A percentile compares a stretch with the other conserved stretches of the same genome.
Evolutionary conservation across 2,888 invertebrate genomes (phyloP).

Genomic region (Electrophaes corylata): DNA sequence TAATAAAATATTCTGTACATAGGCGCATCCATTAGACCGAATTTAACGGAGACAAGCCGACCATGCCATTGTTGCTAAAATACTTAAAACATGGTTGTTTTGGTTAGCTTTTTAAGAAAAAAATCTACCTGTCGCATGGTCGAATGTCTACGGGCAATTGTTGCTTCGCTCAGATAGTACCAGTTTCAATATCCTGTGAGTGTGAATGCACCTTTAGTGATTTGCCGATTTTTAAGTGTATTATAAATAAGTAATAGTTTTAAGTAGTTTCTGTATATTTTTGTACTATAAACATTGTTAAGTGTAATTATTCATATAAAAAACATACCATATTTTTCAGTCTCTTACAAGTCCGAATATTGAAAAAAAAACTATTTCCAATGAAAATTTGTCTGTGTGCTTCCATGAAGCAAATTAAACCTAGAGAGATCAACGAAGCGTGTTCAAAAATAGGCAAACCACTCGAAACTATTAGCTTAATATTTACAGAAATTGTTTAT

Average conservation of each 20-base stretch:
- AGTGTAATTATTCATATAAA: too few species aligned
- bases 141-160: neutral
- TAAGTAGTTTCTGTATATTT: neutral
- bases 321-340: neutral
- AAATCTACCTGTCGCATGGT: neutral
- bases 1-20: conserved; percentile 15
- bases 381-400: conserved; percentile 24
- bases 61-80: neutral
- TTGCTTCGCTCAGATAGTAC: too few species aligned
- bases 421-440: conserved; percentile 55
- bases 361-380: conserved; percentile 1
- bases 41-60: neutral
- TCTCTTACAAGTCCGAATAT: neutral
- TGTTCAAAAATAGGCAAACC: conserved; percentile 64
- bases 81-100: neutral
- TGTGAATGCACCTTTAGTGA: conserved; percentile 48
- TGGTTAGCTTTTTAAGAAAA: neutral
- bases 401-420: conserved; percentile 45
- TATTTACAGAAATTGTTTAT: conserved; percentile 37
- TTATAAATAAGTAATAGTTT: too few species aligned
- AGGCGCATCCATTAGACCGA: conserved; percentile 16
- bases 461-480: conserved; percentile 40
- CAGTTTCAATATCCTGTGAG: conserved; percentile 8
- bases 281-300: neutral
- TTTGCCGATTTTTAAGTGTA: conserved; percentile 61